Percentiles rank a stretch among this genome's conserved stretches.
phyloP scores from a whole-genome alignment of 1,140 invertebrate species.

The Ips nitidus region DNA sequence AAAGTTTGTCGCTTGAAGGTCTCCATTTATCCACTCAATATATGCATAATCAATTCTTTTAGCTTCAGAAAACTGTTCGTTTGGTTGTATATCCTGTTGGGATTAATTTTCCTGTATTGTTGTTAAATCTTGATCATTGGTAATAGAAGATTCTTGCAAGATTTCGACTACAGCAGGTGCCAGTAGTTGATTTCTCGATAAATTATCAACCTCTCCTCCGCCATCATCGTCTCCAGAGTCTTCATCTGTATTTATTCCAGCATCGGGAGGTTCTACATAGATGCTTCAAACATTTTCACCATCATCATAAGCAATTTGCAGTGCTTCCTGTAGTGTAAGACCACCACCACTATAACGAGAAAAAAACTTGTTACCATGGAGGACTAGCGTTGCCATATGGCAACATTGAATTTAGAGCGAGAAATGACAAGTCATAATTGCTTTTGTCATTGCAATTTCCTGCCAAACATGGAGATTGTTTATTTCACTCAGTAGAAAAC shows the following conservation, averaged over 20 bases:
- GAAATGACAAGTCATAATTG: conserved; percentile 7
- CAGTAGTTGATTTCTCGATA: conserved; percentile 17
- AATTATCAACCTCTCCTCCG: conserved; percentile 20
- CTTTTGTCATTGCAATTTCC: background rate
- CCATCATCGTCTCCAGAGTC: conserved; percentile 35
- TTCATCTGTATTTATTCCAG: conserved; percentile 30
- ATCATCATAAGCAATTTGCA: conserved; percentile 28
- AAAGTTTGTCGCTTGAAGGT: background rate
- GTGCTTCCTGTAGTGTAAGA: conserved; percentile 31
- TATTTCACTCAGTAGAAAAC: background rate
- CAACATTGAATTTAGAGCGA: conserved; percentile 2
- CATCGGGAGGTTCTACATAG: conserved; percentile 35
- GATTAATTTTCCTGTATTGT: background rate
- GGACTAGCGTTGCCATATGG: conserved; percentile 21
- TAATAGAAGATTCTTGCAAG: background rate
- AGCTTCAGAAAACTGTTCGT: background rate
- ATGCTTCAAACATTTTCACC: conserved; percentile 22
- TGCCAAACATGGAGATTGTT: background rate
- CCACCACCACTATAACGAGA: conserved; percentile 22
- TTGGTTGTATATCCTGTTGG: background rate
- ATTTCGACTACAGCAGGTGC: conserved; percentile 14
- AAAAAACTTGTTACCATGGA: background rate
- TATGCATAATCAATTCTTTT: conserved; percentile 1
- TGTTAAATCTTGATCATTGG: background rate
- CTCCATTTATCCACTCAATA: conserved; percentile 2